These are phyloP conservation scores for Stegana nigrithorax DNA, from an alignment of 2,888 invertebrate genomes.

Conservation along the genomic window DNA sequence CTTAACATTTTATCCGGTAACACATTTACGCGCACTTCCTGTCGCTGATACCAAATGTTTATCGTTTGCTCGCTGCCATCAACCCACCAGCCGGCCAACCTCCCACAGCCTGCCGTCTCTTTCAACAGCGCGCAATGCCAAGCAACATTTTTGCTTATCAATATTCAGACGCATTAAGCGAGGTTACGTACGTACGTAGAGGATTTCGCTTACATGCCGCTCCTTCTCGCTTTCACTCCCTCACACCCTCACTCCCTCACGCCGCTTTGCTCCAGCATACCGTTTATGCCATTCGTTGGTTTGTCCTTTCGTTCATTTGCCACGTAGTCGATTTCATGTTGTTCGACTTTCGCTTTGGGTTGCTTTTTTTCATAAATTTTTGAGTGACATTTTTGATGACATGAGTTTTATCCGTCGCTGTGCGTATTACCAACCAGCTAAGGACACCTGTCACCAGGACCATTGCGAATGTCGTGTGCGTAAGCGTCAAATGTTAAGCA, in stretches of 20 bases:
- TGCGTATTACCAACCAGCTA: conserved; percentile 44
- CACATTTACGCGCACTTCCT: conserved; percentile 57
- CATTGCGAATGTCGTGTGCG: conserved; percentile 57
- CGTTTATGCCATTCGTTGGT: neutral
- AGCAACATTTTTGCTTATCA: conserved; percentile 41
- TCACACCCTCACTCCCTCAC: neutral
- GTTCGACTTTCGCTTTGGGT: conserved; percentile 25
- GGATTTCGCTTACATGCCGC: neutral
- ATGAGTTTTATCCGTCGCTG: conserved; percentile 49
- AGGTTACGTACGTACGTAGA: conserved; percentile 36
- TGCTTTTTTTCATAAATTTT: conserved; percentile 56
- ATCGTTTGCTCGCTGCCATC: no score
- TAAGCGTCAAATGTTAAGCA: conserved; percentile 57
- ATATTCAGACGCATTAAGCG: conserved; percentile 55
- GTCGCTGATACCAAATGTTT: conserved; percentile 60
- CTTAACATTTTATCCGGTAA: conserved; percentile 45
- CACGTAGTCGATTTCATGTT: conserved; percentile 10
- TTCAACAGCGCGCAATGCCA: neutral
- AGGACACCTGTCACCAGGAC: conserved; percentile 54
- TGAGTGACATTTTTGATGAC: conserved; percentile 66
- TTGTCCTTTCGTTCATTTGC: neutral
- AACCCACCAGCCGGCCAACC: neutral
- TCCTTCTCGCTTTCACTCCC: neutral
- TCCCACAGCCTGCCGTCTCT: conserved; percentile 10
- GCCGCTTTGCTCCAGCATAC: no score